Base-by-base conservation (phyloP, 2,113 vertebrate genomes). In the Camelus dromedarius region DNA sequence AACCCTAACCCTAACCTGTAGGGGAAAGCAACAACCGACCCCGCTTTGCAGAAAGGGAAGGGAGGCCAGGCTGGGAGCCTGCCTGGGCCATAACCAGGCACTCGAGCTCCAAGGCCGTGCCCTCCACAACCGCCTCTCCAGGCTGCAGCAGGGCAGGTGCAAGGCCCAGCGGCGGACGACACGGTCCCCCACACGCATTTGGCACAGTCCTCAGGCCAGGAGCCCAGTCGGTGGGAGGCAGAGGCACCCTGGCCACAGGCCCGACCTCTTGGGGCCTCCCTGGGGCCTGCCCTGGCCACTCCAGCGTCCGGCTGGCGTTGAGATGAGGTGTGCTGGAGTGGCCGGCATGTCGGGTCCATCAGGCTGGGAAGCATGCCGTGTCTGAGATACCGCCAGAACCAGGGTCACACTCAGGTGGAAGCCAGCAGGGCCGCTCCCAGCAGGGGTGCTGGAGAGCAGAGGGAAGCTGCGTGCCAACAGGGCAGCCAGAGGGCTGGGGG, bases 121-220 rank as follows among this genome's bases (percentile, higher is more conserved):
- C 77, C 24, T 32, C 13, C 8, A 24, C 32, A 9, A 22, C 42
- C 5, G 2, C 15, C 35, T 6, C 64, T 4, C 19, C 20, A 26
- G 54, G 26, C 60, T 13, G 24, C 9, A 22, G 38, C 1, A 0
- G 56, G 35, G 9, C 12, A 4, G 32, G 16, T 0, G 8, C 1
- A 0, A 38, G 92, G 70, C 72, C 38, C 46, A 42, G 67, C 42
- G 2, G 35, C 60, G 20, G 72, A 46, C 2, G 16, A 30, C 62
- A 79, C 0, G 6, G 42, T 50, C 26, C 13, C 26, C 50, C 5
- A 1, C 5, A 2, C 2, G 0, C 20, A 19, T 28, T n/a, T 38
- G 5, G 6, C 14, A 8, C 14, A 2, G 4, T 2, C 64, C 48
- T 77, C 1, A 0, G 16, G 48, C 62, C 28, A 54, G n/a, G 66